phyloP scores from a whole-genome alignment of 1,140 invertebrate genomes.

The Dreissena polymorpha region DNA sequence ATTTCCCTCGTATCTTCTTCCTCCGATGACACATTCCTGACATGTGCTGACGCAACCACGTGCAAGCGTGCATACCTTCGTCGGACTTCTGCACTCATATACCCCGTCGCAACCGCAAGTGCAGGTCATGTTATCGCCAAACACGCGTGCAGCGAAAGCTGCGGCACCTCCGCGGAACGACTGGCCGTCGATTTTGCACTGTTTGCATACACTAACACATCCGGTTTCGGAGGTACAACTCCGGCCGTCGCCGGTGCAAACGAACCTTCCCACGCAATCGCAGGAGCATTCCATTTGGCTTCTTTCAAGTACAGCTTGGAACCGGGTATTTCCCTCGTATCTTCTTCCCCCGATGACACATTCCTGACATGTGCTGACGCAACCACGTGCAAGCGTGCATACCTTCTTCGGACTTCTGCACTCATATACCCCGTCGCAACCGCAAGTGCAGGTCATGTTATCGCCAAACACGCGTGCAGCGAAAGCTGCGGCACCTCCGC shows the following conservation, averaged over 20 bases:
- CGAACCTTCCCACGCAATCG: slow-evolving; percentile 6
- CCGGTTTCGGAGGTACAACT: slow-evolving; percentile 15
- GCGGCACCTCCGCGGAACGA: not conserved
- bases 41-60: slow-evolving; percentile 36
- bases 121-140: slow-evolving; percentile 19
- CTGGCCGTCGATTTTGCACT: slow-evolving; percentile 31
- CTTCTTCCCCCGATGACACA: slow-evolving; percentile 6
- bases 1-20: slow-evolving; percentile 3
- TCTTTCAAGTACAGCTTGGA: not conserved
- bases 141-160: slow-evolving; percentile 11
- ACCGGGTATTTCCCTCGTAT: slow-evolving; percentile 1
- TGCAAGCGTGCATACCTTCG: not conserved
- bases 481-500: not conserved
- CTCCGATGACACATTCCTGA: slow-evolving; percentile 27
- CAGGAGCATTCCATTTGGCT: slow-evolving; percentile 11
- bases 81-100: slow-evolving; percentile 3
- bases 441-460: slow-evolving; percentile 12
- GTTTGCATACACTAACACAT: slow-evolving; percentile 22
- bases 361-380: slow-evolving; percentile 4
- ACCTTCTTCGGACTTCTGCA: slow-evolving; percentile 1
- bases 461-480: not conserved
- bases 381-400: not conserved
- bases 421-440: slow-evolving; percentile 24
- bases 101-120: slow-evolving; percentile 30
- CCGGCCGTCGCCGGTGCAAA: not conserved